Conservation (phyloP, 2,113 vertebrate genomes). For the Carettochelys insculpta region DNA sequence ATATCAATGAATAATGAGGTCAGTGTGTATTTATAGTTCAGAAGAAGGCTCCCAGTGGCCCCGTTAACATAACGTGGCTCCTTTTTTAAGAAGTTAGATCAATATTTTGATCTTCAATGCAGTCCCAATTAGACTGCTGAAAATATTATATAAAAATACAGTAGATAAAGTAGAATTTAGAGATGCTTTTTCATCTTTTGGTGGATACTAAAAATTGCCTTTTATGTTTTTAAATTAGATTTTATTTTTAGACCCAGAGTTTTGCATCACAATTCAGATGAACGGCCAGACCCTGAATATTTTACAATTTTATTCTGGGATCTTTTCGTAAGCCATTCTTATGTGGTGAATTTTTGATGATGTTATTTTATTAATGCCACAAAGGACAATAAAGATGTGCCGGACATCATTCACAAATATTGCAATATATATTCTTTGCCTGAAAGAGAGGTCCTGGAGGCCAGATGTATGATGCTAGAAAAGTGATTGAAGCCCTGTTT, state of each 20-base stretch:
- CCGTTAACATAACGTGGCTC: not conserved
- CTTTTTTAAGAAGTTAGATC: not conserved
- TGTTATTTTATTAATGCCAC: not conserved
- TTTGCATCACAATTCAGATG: not conserved
- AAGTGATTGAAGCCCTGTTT: not conserved
- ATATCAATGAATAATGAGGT: slow-evolving; percentile 15
- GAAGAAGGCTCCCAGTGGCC: not conserved
- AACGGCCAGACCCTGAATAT: not conserved
- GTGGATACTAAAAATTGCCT: not conserved
- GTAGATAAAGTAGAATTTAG: not conserved
- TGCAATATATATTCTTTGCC: not conserved
- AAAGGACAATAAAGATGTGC: not conserved
- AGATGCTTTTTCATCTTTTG: not conserved
- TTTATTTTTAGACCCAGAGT: not conserved
- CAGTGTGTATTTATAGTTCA: slow-evolving; percentile 3
- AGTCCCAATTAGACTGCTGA: not conserved
- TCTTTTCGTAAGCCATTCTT: not conserved
- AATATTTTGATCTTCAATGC: not conserved
- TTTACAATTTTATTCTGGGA: not conserved
- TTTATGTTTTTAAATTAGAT: not conserved
- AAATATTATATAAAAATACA: not conserved
- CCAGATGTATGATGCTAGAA: not conserved
- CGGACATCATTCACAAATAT: not conserved
- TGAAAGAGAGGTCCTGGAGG: not conserved
- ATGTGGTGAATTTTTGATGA: not conserved